A percentile compares a stretch with the other conserved stretches of the same genome.
Conservation (phyloP, 1,140 invertebrate genomes). For the Coenobita brevimanus region DNA sequence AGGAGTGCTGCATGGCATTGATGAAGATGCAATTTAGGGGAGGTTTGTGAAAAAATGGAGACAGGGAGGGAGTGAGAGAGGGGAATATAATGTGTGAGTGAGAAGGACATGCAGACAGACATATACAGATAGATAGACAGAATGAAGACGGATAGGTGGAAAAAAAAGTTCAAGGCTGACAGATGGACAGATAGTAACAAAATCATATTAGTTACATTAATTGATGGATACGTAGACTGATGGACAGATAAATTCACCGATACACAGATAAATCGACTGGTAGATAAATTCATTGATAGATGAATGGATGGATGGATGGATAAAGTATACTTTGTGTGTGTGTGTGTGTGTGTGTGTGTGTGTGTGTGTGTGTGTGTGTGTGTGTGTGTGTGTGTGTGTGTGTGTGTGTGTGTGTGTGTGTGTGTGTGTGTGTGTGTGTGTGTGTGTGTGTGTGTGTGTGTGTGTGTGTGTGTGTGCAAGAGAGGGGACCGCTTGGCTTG, state of each 20-base stretch:
- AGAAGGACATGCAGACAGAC: not conserved
- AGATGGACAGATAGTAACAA: too few species aligned
- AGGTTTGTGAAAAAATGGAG: not conserved
- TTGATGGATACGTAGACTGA: too few species aligned
- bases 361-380: not conserved
- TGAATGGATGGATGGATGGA: too few species aligned
- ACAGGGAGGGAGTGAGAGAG: not conserved
- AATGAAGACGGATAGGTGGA: not conserved
- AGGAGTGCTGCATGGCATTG: not conserved
- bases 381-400: slow-evolving; percentile 1
- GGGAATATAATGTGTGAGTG: not conserved
- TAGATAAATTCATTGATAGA: too few species aligned
- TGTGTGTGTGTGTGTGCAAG: slow-evolving; percentile 19
- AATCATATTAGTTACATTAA: too few species aligned
- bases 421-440: not conserved
- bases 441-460: not conserved
- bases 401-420: not conserved
- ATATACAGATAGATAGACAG: not conserved
- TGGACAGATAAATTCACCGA: too few species aligned
- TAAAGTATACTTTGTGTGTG: not conserved
- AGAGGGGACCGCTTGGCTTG: too few species aligned
- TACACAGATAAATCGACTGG: too few species aligned
- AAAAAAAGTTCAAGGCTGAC: not conserved
- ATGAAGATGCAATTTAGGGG: not conserved
- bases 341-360: not conserved